Percentiles rank a stretch among this genome's conserved stretches.
These are phyloP conservation scores for human DNA, from an alignment of 2,113 vertebrate species.

Conservation along the genomic window GRCh38 chrY:56977001-56977500, in stretches of 20 bases:
- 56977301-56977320: neutral
- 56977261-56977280: neutral
- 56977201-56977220: neutral
- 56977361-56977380: neutral
- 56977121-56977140: neutral
- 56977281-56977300: slow-evolving; percentile 18
- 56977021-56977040: too few relatives aligned
- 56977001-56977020: too few relatives aligned
- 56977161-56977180: neutral
- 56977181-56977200: neutral
- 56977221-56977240: neutral
- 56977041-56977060: neutral
- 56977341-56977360: neutral
- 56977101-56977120: neutral
- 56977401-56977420: neutral
- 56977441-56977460: slow-evolving; percentile 10
- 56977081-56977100: neutral
- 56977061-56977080: neutral
- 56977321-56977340: neutral
- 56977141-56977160: neutral
- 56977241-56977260: neutral
- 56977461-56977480: neutral
- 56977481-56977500: slow-evolving; percentile 2
- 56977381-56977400: slow-evolving; percentile 7
- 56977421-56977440: slow-evolving; percentile 20